Percentiles rank a stretch among this genome's conserved stretches.
Conservation (phyloP, 2,888 invertebrate genomes). For the Agrotis puta region DNA sequence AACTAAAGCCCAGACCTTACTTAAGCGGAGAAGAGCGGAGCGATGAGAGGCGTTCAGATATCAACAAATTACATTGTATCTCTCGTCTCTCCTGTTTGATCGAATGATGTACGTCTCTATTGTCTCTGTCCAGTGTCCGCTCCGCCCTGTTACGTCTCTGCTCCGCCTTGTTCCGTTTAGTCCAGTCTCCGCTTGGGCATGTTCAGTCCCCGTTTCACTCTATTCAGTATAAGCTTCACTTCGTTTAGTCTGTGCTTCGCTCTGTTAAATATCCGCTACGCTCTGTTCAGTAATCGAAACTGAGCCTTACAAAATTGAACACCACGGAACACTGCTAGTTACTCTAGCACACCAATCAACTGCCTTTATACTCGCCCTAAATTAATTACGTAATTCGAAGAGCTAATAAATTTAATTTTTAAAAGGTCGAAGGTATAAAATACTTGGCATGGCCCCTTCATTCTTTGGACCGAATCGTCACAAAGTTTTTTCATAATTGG, state of each 20-base stretch:
- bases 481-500: conserved; percentile 23
- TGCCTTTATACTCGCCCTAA: conserved; percentile 25
- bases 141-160: not conserved
- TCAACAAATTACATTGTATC: not conserved
- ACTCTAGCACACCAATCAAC: conserved; percentile 26
- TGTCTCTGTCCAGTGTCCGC: not conserved
- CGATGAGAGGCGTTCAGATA: not conserved
- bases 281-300: not conserved
- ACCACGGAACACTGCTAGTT: conserved; percentile 10
- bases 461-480: not conserved
- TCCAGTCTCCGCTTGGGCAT: no score
- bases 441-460: conserved; percentile 4
- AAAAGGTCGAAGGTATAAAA: conserved; percentile 18
- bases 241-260: no score
- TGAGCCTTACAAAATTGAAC: conserved; percentile 5
- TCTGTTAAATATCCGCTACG: not conserved
- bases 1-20: not conserved
- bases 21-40: not conserved
- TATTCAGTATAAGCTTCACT: no score
- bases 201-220: no score
- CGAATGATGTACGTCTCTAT: not conserved
- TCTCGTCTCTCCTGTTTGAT: not conserved
- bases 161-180: no score
- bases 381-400: conserved; percentile 35
- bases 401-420: conserved; percentile 32